Evolutionary conservation across 2,113 vertebrate genomes (phyloP).

Genomic region (Oxygymnocypris stewartii): DNA sequence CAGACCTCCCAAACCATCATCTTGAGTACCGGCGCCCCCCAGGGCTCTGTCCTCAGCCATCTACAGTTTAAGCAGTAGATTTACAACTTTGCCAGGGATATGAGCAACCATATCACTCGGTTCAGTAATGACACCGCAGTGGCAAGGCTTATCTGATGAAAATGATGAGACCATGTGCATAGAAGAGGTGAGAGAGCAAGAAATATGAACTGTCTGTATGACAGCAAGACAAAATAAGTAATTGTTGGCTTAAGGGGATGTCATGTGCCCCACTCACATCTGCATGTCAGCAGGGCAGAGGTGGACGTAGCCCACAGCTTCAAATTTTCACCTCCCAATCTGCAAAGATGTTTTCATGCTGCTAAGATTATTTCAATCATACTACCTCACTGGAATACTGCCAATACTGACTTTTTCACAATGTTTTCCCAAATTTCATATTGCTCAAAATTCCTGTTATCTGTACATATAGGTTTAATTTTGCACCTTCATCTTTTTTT

Average conservation of each 20-base stretch:
- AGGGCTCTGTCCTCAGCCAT: constrained; percentile 17
- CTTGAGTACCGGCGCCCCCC: background rate
- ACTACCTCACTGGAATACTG: background rate
- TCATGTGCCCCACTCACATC: background rate
- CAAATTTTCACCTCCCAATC: background rate
- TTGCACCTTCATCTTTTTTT: too few species aligned
- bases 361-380: background rate
- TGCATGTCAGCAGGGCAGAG: background rate
- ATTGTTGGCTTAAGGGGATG: constrained; percentile 18
- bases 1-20: constrained; percentile 22
- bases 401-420: background rate
- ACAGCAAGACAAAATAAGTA: constrained; percentile 1
- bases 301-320: background rate
- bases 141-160: constrained; percentile 12
- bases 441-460: background rate
- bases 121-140: background rate
- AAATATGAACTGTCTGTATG: background rate
- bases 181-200: constrained; percentile 18
- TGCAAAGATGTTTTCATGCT: background rate
- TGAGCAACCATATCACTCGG: background rate
- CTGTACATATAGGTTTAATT: background rate
- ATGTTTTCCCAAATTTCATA: background rate
- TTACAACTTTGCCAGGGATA: background rate
- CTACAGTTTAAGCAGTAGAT: constrained; percentile 4
- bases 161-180: background rate